These are phyloP conservation scores for Tachysurus vachellii DNA, from an alignment of 2,113 vertebrate species.

Conservation along the genomic window DNA sequence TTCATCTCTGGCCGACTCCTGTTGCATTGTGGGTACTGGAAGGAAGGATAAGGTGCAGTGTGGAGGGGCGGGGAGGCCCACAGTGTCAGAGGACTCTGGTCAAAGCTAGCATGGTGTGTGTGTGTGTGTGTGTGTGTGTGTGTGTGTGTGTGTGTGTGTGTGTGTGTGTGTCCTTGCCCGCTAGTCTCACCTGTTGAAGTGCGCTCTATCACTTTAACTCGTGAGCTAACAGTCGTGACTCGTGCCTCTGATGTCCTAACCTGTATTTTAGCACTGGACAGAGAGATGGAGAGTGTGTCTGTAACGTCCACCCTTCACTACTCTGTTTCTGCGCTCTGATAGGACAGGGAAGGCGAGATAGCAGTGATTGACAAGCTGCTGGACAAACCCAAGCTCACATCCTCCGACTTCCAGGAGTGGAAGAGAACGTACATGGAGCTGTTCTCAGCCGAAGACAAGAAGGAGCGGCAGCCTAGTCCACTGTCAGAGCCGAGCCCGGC, in stretches of 20 bases:
- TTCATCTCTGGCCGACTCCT: conserved; percentile 50
- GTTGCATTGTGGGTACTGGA: conserved; percentile 53
- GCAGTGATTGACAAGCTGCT: conserved; percentile 94
- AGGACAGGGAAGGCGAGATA: conserved; percentile 99
- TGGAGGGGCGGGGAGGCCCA: conserved; percentile 37
- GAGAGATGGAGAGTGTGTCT: conserved; percentile 39
- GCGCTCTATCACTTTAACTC: conserved; percentile 57
- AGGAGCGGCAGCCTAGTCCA: conserved; percentile 75
- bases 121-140: conserved; percentile 33
- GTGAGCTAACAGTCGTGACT: conserved; percentile 55
- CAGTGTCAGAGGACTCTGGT: conserved; percentile 55
- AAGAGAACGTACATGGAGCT: conserved; percentile 92
- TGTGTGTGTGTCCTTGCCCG: conserved; percentile 56
- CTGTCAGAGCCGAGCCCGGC: conserved; percentile 76
- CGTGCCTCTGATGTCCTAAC: conserved; percentile 41
- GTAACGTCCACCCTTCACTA: conserved; percentile 59
- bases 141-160: conserved; percentile 40
- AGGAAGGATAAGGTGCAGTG: conserved; percentile 24
- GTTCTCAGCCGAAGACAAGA: conserved; percentile 78
- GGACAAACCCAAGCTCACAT: conserved; percentile 90
- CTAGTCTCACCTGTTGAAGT: conserved; percentile 49
- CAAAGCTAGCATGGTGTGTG: conserved; percentile 50
- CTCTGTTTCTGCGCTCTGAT: conserved; percentile 74
- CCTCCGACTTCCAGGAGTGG: conserved; percentile 96
- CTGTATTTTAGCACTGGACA: conserved; percentile 8